Conservation (phyloP, 2,888 invertebrate species). For the Smittia sp. region DNA sequence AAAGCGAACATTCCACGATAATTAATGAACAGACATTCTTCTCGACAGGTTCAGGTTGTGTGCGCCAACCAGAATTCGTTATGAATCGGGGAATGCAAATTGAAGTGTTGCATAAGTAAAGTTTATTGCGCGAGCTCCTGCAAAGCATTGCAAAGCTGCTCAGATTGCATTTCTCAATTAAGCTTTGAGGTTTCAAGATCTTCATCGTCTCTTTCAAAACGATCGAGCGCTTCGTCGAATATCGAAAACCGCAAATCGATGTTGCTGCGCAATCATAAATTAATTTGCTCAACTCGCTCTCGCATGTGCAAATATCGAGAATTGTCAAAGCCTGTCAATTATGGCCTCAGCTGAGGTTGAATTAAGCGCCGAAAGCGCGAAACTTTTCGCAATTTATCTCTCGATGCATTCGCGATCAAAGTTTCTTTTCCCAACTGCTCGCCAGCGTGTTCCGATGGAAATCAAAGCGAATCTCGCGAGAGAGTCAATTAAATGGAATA, state of each 20-base stretch:
- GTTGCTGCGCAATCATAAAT: constrained; percentile 13
- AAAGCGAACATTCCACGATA: constrained; percentile 8
- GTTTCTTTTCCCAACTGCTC: no score
- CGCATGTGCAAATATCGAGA: not conserved
- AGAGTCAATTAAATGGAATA: not conserved
- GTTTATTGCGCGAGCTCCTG: not conserved
- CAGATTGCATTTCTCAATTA: constrained; percentile 8
- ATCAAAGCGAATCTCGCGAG: not conserved
- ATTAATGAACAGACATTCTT: constrained; percentile 12
- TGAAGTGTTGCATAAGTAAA: not conserved
- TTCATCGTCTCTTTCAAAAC: not conserved
- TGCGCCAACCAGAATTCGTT: constrained; percentile 3
- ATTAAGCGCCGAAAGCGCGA: no score
- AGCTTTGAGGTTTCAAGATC: constrained; percentile 4
- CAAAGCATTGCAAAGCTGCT: not conserved
- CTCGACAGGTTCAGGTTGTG: not conserved
- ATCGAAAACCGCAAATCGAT: not conserved
- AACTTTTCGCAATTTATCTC: no score
- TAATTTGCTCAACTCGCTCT: not conserved
- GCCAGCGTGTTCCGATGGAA: no score
- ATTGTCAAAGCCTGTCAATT: constrained; percentile 10
- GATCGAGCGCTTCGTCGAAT: not conserved
- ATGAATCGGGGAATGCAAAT: not conserved
- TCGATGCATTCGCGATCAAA: no score
- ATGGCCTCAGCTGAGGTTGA: not conserved